Conservation (phyloP, 2,113 vertebrate genomes). For the Sinocyclocheilus anshuiensis region DNA sequence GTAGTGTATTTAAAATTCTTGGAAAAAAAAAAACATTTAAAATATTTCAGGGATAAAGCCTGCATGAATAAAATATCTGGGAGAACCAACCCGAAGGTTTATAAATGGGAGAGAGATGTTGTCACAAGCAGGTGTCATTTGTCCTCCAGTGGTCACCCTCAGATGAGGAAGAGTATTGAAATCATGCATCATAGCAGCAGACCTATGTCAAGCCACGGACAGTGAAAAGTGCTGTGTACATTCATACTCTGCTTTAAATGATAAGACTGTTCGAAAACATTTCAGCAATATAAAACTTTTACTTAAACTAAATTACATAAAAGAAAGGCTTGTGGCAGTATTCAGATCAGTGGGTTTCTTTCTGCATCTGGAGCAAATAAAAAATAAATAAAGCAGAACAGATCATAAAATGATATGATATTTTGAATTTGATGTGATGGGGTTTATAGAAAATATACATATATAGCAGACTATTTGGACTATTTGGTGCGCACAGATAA, state of each 20-base stretch:
- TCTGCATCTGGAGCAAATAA: too few species aligned
- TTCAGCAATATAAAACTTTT: not conserved
- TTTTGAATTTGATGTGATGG: too few species aligned
- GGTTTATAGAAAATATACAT: too few species aligned
- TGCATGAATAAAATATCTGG: not conserved
- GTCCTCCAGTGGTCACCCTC: constrained; percentile 35
- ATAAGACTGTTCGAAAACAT: not conserved
- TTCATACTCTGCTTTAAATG: not conserved
- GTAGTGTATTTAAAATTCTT: too few species aligned
- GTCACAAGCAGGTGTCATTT: constrained; percentile 34
- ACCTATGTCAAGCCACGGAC: constrained; percentile 50
- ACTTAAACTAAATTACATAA: not conserved
- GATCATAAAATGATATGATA: too few species aligned
- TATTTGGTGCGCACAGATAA: too few species aligned
- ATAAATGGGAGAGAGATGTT: constrained; percentile 30
- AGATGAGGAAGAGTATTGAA: constrained; percentile 50
- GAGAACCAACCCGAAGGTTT: not conserved
- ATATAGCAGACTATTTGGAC: too few species aligned
- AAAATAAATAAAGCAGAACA: too few species aligned
- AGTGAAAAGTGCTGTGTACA: constrained; percentile 40
- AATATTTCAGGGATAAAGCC: too few species aligned
- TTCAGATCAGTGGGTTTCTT: too few species aligned
- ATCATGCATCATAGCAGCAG: constrained; percentile 54
- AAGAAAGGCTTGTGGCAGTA: not conserved
- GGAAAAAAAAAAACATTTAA: too few species aligned